Evolutionary conservation across 1,140 invertebrate species (phyloP), one percentile per base, ranked within the genome.

Genomic region (Sweltsa coloradensis): DNA sequence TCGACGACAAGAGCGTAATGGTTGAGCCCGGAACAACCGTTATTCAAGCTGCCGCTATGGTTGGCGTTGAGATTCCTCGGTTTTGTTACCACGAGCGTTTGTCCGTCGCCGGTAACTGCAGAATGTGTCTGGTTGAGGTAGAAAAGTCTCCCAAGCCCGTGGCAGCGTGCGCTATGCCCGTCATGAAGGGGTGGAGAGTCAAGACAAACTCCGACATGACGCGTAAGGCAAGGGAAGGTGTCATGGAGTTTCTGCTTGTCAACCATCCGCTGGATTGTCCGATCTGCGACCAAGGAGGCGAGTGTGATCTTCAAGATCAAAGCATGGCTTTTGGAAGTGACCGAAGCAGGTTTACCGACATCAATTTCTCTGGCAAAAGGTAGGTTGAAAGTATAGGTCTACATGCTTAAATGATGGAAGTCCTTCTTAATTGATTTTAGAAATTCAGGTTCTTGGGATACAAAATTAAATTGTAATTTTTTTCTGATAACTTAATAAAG

Each of bases 131-230:
- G 4, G 97, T 99, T 1, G 97, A 99, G 74, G 93, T 99, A 27
- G 97, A 99, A 70, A 98, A 96, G 64, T 81, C 83, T 36, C 67
- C 83, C 2, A 89, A 90, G 76, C 97, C 96, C 5, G 88, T 98
- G n/a, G 97, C 97, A 37, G 95, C 95, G 5, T 99, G 96, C 71
- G 96, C 97, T 2, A 99, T 99, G 95, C 97, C 97, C 13, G 96
- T 99, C 0, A 97, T 99, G 92, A 98, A 98, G 69, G 97, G 96
- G 3, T 85, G 81, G 89, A 78, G 85, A 55, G 83, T 99, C 9
- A 98, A 99, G 68, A 99, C 97, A 16, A 90, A 99, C 62, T 99
- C 95, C 0, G 89, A 94, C 53, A 72, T 97, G 63, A 95, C 94
- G 0, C 79, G 81, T 39, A 93, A 90, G 68, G 97, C 96, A 6